Evolutionary conservation across 2,888 invertebrate genomes (phyloP), one percentile per base, ranked within the genome.

Genomic region (Teleogryllus oceanicus): DNA sequence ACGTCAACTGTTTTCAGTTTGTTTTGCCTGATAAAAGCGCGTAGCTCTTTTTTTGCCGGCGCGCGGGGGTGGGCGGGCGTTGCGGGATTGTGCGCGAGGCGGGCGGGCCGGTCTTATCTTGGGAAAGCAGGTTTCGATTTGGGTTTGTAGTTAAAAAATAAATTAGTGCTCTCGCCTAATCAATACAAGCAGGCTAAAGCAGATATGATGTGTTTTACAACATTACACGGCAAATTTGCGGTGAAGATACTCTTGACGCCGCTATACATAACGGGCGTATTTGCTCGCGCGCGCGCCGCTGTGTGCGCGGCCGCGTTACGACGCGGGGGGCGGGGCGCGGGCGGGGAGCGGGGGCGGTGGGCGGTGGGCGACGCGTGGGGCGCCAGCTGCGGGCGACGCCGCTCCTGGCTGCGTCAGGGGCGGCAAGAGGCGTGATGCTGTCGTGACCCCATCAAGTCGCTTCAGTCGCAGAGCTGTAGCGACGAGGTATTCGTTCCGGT

Each of bases 1-100:
- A 82, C 82, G 81, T 80, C 77, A 78, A 81, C 81, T 81, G 79
- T 78, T 78, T 78, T 75, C 79, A 75, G 78, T 78, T 78, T 75
- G 78, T 78, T 74, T 20, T 78, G 78, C 80, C 78, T 78, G 80
- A 80, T 80, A 80, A 80, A 78, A 78, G 50, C 77, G 74, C 76
- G 51, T 24, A 4, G 21, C 75, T 76, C 62, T 20, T 75, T 78
- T 78, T 76, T 78, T 62, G n/a, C 13, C 21, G 49, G 78, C 80
- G 80, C 49, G 76, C 81, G 76, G 79, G 78, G 77, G 76, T 81
- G 78, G 78, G 50, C 24, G 80, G 76, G 74, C 79, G 49, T 3
- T n/a, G 24, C 24, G 37, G 21, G n/a, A 8, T 11, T 75, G 18
- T 37, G n/a, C 18, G 77, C 20, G 77, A 37, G 79, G 21, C 21